Evolutionary conservation across 2,888 invertebrate species (phyloP).

Genomic region (Eumacrocentrus americanus): DNA sequence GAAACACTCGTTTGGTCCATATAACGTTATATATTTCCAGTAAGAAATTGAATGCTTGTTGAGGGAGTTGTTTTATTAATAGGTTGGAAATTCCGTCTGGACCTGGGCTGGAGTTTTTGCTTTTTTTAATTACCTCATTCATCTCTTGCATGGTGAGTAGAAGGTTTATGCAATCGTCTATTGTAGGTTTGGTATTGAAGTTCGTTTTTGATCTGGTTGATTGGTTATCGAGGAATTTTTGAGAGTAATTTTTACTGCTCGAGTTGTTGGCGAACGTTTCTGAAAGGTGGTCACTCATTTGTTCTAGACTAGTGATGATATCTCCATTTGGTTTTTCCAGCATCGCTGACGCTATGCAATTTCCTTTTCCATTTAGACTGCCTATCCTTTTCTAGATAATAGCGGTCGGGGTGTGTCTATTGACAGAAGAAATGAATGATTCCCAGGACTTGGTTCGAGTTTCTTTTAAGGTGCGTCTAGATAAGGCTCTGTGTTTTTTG

Average conservation of each 20-base stretch:
- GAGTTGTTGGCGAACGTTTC: slow-evolving; percentile 28
- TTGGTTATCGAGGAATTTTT: slow-evolving; percentile 2
- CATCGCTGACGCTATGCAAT: background rate
- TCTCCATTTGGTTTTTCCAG: background rate
- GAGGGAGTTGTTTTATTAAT: slow-evolving; percentile 20
- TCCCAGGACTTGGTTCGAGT: slow-evolving; percentile 29
- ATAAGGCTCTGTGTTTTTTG: slow-evolving; percentile 27
- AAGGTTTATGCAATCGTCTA: slow-evolving; percentile 8
- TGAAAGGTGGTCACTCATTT: slow-evolving; percentile 25
- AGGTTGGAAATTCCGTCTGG: slow-evolving; percentile 31
- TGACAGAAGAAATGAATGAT: slow-evolving; percentile 20
- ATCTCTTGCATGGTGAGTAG: slow-evolving; percentile 19
- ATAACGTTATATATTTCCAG: too few relatives aligned
- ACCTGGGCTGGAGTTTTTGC: slow-evolving; percentile 29
- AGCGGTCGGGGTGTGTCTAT: background rate
- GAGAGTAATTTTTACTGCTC: slow-evolving; percentile 23
- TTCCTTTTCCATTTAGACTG: slow-evolving; percentile 15
- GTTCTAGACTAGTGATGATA: background rate
- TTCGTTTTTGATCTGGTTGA: background rate
- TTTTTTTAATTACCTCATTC: background rate
- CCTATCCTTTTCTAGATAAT: slow-evolving; percentile 30
- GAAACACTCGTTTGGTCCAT: slow-evolving; percentile 4
- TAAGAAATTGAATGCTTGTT: slow-evolving; percentile 21
- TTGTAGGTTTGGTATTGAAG: background rate
- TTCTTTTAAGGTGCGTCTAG: slow-evolving; percentile 28